A percentile compares a stretch with the other conserved stretches of the same genome.
Evolutionary conservation across 2,888 invertebrate genomes (phyloP).

Genomic region (Volucella inanis): DNA sequence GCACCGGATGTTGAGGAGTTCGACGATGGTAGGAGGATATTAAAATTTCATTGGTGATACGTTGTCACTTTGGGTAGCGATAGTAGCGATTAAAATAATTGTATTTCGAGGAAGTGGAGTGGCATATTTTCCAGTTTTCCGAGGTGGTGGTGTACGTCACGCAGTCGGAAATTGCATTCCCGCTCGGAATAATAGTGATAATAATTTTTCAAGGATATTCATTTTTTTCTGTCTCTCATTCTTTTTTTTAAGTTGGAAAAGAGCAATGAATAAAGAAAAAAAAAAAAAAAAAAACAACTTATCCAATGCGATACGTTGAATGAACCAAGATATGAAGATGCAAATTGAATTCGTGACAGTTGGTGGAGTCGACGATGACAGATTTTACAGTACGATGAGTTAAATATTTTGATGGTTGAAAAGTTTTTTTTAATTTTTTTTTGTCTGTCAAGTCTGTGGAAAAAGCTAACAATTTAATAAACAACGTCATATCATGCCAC

Average conservation of each 20-base stretch:
- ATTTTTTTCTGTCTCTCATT: background rate
- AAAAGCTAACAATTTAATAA: too few species aligned
- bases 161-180: background rate
- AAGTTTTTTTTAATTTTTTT: too few species aligned
- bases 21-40: constrained; percentile 31
- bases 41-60: constrained; percentile 52
- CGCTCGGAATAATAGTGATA: constrained; percentile 7
- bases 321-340: constrained; percentile 22
- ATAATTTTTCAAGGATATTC: constrained; percentile 24
- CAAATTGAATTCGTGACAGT: constrained; percentile 60
- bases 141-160: background rate
- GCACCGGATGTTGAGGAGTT: background rate
- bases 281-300: constrained; percentile 23
- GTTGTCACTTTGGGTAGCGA: constrained; percentile 51
- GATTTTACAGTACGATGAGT: constrained; percentile 4
- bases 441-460: too few species aligned
- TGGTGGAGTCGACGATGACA: constrained; percentile 31
- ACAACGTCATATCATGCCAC: too few species aligned
- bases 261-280: constrained; percentile 5
- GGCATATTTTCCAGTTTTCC: constrained; percentile 22
- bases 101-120: constrained; percentile 46
- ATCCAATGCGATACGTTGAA: constrained; percentile 20
- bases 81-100: constrained; percentile 49
- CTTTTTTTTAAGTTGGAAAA: background rate
- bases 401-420: background rate